A percentile compares a stretch with the other conserved stretches of the same genome.
Conservation (phyloP, 2,113 vertebrate genomes). For the Ursus arctos region DNA sequence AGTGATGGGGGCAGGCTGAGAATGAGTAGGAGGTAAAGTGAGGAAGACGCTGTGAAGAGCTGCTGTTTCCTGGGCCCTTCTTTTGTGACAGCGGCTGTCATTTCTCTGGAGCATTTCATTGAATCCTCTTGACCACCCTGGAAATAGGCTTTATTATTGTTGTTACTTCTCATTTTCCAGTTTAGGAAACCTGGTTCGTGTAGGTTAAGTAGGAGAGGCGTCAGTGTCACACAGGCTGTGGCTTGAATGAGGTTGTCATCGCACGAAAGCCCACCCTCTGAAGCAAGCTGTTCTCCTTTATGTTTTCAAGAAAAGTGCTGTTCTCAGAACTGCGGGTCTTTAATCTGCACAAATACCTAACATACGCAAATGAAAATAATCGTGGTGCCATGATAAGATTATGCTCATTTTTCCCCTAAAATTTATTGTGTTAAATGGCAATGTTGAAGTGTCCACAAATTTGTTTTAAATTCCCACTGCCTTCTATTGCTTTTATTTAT, state of each 20-base stretch:
- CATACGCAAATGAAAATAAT: not conserved
- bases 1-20: not conserved
- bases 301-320: not conserved
- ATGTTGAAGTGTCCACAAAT: not conserved
- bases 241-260: not conserved
- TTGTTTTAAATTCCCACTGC: not conserved
- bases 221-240: not conserved
- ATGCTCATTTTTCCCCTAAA: not conserved
- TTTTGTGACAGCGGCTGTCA: not conserved
- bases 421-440: not conserved
- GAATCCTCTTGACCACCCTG: not conserved
- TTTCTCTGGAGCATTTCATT: not conserved
- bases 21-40: not conserved
- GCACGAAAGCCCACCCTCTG: not conserved
- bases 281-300: not conserved
- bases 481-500: not conserved
- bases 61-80: not conserved
- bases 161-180: not conserved
- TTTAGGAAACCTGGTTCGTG: not conserved
- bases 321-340: not conserved
- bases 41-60: not conserved
- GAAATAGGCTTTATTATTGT: not conserved
- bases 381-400: not conserved
- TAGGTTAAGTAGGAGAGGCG: not conserved
- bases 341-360: not conserved